Base-by-base conservation (phyloP, 2,888 invertebrate genomes). In the Stenichneumon culpator region DNA sequence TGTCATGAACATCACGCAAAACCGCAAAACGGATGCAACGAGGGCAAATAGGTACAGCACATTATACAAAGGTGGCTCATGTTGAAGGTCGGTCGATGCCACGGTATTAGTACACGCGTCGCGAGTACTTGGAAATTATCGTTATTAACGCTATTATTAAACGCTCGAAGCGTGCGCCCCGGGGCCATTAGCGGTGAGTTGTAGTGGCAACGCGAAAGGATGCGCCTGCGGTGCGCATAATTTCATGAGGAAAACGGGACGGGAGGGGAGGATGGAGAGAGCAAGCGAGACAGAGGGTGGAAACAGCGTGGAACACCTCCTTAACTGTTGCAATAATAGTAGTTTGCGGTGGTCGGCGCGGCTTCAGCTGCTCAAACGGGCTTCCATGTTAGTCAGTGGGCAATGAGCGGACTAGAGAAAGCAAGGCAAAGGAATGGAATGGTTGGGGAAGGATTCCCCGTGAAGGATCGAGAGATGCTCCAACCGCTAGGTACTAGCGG, bases 61-160 rank as follows among this genome's bases (percentile, higher is more conserved):
- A 14, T 16, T 32, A 32, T 5, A 16, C 32, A 60, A 28, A n/a
- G 28, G 7, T 60, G 9, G 28, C 25, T 60, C 32, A 16, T 7
- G 60, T 11, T 19, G 65, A 39, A 67, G 19, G 65, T 67, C 65
- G 65, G 39, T 67, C 65, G 65, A 67, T 67, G 65, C 65, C 65
- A 11, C 19, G 65, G 65, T 63, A 63, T 25, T 57, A 22, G 57
- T 25, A 79, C 22, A 63, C 36, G 36, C 36, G 60, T 44, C 69
- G 50, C 73, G 54, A 79, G 85, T 84, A 74, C 77, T 60, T 74
- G 81, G 73, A 81, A 87, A 89, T 88, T 86, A 88, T 84, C 84
- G 86, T 88, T 79, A 85, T 87, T 87, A 83, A 86, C 86, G 83
- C 86, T 86, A 83, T 88, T 88, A 87, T 87, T 89, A 89, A 88